A percentile compares a stretch with the other conserved stretches of the same genome.
phyloP scores from a whole-genome alignment of 2,888 invertebrate genomes.

The Tenthredo distinguenda region DNA sequence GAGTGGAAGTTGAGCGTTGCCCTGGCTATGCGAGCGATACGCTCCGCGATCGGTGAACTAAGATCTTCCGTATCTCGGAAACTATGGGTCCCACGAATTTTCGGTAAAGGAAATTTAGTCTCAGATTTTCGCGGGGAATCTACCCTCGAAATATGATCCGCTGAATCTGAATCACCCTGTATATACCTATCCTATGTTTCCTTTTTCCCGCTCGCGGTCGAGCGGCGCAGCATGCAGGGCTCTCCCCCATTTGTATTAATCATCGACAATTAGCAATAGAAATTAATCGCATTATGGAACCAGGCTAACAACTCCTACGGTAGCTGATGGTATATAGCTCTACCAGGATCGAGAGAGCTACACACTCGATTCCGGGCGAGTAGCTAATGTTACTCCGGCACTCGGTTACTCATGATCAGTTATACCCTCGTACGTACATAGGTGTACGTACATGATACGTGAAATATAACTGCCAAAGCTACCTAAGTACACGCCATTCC shows the following conservation, averaged over 20 bases:
- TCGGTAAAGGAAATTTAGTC: no score
- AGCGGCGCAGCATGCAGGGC: background rate
- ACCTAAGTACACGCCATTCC: background rate
- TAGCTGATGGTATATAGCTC: background rate
- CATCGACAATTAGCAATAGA: conserved; percentile 77
- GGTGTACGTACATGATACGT: background rate
- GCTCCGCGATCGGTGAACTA: no score
- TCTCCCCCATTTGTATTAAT: conserved; percentile 78
- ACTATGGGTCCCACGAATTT: no score
- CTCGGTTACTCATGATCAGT: background rate
- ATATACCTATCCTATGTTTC: background rate
- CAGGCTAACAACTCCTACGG: background rate
- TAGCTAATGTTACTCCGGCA: background rate
- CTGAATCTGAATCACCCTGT: background rate
- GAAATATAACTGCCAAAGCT: background rate
- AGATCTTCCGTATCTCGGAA: no score
- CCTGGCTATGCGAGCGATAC: no score
- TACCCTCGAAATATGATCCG: no score
- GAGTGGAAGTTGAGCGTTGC: no score
- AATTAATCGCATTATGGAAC: conserved; percentile 39
- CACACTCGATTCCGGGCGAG: background rate
- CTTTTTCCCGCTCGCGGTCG: background rate
- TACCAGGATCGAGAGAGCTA: background rate
- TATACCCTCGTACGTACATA: background rate
- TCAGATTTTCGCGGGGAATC: no score